Base-by-base conservation (phyloP, 2,888 invertebrate species). In the Pristionchus mayeri region DNA sequence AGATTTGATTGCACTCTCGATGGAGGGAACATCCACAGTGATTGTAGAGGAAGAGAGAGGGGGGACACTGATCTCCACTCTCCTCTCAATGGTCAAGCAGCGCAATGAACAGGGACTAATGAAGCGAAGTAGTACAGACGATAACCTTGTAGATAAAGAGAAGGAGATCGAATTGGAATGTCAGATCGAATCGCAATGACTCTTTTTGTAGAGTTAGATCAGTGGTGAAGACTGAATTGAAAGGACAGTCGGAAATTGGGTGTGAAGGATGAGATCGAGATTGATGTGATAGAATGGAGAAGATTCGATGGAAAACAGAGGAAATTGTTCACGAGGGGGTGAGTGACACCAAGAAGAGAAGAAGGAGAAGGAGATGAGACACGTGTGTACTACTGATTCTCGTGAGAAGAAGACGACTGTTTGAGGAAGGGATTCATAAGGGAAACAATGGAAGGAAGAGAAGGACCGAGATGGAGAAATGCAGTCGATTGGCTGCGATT, bases 61-160 rank as follows among this genome's bases (percentile, higher is more conserved):
- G 34, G 40, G 3, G 24, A 24, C 27, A 16, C 21, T 7, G 3
- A 24, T 63, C 9, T 75, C 21, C 27, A 40, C 44, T n/a, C 75
- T 24, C 75, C n/a, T 34, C 57, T 57, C 24, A 57, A 52, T 57
- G 57, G 57, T 57, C 57, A 63, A 63, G 30, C 63, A 63, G 63
- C 7, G 60, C 11, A 63, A 63, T 63, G 63, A 34, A 34, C 11
- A 16, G 9, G 57, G 6, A 7, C 63, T 30, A 63, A 63, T 34
- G 63, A 63, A 63, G 24, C 30, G 63, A n/a, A n/a, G n/a, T 34
- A 63, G 63, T 63, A 63, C 63, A 63, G 18, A 34, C 30, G 63
- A 63, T 63, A 63, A 63, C 63, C 34, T 63, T 63, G 63, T 63
- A 63, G 63, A 63, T 63, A 63, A 63, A 63, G 63, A 63, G 63